These are phyloP conservation scores for Halotydeus destructor DNA, from an alignment of 1,140 invertebrate species.

Conservation along the genomic window DNA sequence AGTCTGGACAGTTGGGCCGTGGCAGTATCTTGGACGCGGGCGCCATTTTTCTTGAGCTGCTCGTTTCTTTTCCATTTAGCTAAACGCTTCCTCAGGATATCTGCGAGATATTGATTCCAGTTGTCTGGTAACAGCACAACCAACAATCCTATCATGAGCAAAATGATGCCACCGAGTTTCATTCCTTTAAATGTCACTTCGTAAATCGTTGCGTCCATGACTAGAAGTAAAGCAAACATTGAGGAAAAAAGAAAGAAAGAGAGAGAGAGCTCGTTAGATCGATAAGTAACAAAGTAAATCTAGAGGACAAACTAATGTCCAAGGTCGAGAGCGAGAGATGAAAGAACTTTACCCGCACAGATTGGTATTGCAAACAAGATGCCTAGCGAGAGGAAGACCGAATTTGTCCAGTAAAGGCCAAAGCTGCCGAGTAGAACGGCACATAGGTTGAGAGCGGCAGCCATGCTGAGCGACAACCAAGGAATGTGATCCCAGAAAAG, in stretches of 20 bases:
- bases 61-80: conserved; percentile 16
- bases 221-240: conserved; percentile 31
- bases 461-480: conserved; percentile 16
- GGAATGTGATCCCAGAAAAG: conserved; percentile 31
- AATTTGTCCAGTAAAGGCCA: conserved; percentile 68
- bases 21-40: conserved; percentile 9
- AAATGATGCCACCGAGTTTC: conserved; percentile 74
- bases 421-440: conserved; percentile 77
- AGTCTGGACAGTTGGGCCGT: conserved; percentile 16
- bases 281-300: conserved; percentile 8
- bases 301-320: not conserved
- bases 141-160: conserved; percentile 34
- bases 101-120: conserved; percentile 80
- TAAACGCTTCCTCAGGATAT: conserved; percentile 45
- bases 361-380: conserved; percentile 74
- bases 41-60: conserved; percentile 9
- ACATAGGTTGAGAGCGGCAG: conserved; percentile 31
- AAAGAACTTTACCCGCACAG: conserved; percentile 48
- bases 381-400: conserved; percentile 73
- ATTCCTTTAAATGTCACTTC: conserved; percentile 67
- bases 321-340: too few relatives aligned
- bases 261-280: not conserved
- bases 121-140: conserved; percentile 82
- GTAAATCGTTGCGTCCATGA: conserved; percentile 63
- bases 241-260: not conserved